A percentile compares a stretch with the other conserved stretches of the same genome.
These are phyloP conservation scores for Barypeithes pellucidus DNA, from an alignment of 2,888 invertebrate species.

Conservation along the genomic window DNA sequence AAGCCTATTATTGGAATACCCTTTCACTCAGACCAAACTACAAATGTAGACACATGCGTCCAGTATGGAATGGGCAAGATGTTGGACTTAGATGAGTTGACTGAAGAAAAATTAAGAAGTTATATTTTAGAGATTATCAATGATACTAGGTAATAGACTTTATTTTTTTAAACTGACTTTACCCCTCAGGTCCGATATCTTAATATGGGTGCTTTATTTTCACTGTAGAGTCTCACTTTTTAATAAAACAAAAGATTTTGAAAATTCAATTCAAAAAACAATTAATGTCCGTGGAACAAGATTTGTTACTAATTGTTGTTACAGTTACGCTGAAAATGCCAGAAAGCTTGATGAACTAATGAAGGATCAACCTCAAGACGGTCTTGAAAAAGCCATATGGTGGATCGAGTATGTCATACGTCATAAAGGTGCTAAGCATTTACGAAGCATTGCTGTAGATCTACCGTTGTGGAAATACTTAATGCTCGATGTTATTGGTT, in stretches of 20 bases:
- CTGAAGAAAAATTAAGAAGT: slow-evolving; percentile 52
- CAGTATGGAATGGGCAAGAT: slow-evolving; percentile 57
- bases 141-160: slow-evolving; percentile 47
- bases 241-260: no score
- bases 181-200: no score
- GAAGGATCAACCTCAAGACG: slow-evolving; percentile 57
- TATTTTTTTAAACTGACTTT: neutral
- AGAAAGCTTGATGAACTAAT: slow-evolving; percentile 53
- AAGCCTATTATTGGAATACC: slow-evolving; percentile 59
- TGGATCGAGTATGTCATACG: slow-evolving; percentile 72
- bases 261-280: no score
- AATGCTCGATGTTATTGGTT: slow-evolving; percentile 67
- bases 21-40: slow-evolving; percentile 68
- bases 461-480: slow-evolving; percentile 69
- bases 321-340: slow-evolving; percentile 56
- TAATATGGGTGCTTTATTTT: no score
- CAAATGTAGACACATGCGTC: slow-evolving; percentile 63
- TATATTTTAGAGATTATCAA: slow-evolving; percentile 54
- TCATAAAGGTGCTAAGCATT: slow-evolving; percentile 68
- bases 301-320: slow-evolving; percentile 11
- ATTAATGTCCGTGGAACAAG: no score
- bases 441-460: slow-evolving; percentile 70
- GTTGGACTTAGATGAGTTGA: slow-evolving; percentile 55
- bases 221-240: no score
- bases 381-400: slow-evolving; percentile 59